Evolutionary conservation across 2,113 vertebrate species (phyloP).

Genomic region (Cynopterus brachyotis): DNA sequence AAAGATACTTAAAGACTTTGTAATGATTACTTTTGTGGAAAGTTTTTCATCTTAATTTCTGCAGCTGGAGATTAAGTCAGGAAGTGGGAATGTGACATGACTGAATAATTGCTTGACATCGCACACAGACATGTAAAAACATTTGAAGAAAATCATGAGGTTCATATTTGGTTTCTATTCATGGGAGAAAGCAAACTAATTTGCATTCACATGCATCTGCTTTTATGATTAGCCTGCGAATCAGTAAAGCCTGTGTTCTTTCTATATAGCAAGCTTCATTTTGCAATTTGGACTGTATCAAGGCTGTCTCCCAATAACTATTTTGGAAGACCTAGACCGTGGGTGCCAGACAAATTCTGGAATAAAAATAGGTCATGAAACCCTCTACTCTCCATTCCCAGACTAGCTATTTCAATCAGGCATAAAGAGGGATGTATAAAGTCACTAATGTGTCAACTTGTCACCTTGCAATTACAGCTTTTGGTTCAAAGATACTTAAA

Average conservation of each 20-base stretch:
- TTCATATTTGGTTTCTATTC: slow-evolving; percentile 8
- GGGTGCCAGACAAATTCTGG: background rate
- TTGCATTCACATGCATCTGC: background rate
- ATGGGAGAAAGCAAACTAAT: background rate
- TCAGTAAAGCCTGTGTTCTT: background rate
- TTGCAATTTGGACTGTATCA: background rate
- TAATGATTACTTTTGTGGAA: slow-evolving; percentile 1
- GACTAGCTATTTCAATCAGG: background rate
- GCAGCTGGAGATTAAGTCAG: slow-evolving; percentile 11
- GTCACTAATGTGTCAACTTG: background rate
- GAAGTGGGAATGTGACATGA: slow-evolving; percentile 1
- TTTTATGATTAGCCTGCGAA: background rate
- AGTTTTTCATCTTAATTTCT: slow-evolving; percentile 55
- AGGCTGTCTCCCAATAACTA: background rate
- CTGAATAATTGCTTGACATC: background rate
- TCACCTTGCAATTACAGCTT: background rate
- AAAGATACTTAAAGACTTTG: slow-evolving; percentile 31
- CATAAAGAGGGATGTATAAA: background rate
- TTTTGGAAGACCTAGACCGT: background rate
- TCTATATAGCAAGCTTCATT: background rate
- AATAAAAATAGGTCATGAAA: background rate
- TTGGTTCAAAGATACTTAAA: background rate
- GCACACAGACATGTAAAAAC: background rate
- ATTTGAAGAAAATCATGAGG: background rate
- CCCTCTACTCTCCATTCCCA: background rate